These are phyloP conservation scores for Zonitis immaculata DNA, from an alignment of 2,888 invertebrate species.

Conservation along the genomic window DNA sequence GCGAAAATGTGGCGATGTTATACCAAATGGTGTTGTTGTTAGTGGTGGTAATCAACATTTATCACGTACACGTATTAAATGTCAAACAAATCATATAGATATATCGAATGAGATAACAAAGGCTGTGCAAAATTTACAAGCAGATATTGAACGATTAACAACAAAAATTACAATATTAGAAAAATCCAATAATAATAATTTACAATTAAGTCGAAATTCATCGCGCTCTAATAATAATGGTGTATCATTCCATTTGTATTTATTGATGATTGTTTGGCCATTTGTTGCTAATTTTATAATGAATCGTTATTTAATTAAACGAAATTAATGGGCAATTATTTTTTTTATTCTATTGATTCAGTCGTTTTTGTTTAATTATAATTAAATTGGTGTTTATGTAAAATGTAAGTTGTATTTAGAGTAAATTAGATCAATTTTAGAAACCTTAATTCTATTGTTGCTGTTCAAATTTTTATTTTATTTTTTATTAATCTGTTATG, in stretches of 20 bases:
- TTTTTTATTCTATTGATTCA: too few relatives aligned
- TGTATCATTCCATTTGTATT: slow-evolving; percentile 50
- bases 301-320: slow-evolving; percentile 35
- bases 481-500: too few relatives aligned
- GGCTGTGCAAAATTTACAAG: slow-evolving; percentile 50
- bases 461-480: too few relatives aligned
- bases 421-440: too few relatives aligned
- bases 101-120: slow-evolving; percentile 50
- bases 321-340: slow-evolving; percentile 18
- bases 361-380: too few relatives aligned
- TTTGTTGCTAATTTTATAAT: slow-evolving; percentile 52
- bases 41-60: slow-evolving; percentile 32
- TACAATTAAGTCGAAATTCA: slow-evolving; percentile 10
- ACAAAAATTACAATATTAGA: slow-evolving; percentile 49
- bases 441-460: too few relatives aligned
- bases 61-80: slow-evolving; percentile 33
- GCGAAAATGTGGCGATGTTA: slow-evolving; percentile 26
- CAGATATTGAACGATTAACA: slow-evolving; percentile 50
- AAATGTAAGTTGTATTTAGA: too few relatives aligned
- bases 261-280: slow-evolving; percentile 63
- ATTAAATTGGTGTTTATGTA: too few relatives aligned
- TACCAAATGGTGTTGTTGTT: slow-evolving; percentile 27
- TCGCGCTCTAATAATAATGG: slow-evolving; percentile 30
- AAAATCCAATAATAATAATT: slow-evolving; percentile 22
- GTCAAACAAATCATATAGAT: slow-evolving; percentile 38